A percentile compares a stretch with the other conserved stretches of the same genome.
Conservation (phyloP, 2,113 vertebrate genomes). For the Rhinolophus ferrumequinum region DNA sequence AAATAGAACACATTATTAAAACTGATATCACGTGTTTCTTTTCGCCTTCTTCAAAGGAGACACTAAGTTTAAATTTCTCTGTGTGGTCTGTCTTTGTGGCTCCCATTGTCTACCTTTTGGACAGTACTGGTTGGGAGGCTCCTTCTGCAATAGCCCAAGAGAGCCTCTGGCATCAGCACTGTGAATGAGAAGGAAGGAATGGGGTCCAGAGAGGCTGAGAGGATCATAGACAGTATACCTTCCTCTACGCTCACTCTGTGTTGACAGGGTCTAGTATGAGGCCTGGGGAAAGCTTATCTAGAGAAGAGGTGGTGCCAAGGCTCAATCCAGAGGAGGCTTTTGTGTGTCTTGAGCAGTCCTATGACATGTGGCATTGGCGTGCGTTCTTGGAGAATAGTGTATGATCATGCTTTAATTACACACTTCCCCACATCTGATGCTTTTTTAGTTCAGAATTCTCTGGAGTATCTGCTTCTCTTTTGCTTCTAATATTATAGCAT, state of each 20-base stretch:
- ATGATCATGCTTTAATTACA: neutral
- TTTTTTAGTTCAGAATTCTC: neutral
- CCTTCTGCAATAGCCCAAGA: neutral
- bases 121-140: neutral
- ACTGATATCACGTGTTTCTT: neutral
- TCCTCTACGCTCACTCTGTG: neutral
- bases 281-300: neutral
- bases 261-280: neutral
- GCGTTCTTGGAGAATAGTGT: neutral
- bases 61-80: neutral
- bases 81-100: neutral
- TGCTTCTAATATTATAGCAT: neutral
- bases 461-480: neutral
- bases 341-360: neutral
- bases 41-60: neutral
- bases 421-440: accelerated
- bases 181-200: neutral
- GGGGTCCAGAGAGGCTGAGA: neutral
- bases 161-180: neutral
- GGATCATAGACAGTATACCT: neutral
- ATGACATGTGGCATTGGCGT: neutral
- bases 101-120: neutral
- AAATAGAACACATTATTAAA: neutral
- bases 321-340: neutral
- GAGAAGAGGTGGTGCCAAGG: neutral